Conservation (phyloP, 2,113 vertebrate genomes). For the Orientallactaga bullata region DNA sequence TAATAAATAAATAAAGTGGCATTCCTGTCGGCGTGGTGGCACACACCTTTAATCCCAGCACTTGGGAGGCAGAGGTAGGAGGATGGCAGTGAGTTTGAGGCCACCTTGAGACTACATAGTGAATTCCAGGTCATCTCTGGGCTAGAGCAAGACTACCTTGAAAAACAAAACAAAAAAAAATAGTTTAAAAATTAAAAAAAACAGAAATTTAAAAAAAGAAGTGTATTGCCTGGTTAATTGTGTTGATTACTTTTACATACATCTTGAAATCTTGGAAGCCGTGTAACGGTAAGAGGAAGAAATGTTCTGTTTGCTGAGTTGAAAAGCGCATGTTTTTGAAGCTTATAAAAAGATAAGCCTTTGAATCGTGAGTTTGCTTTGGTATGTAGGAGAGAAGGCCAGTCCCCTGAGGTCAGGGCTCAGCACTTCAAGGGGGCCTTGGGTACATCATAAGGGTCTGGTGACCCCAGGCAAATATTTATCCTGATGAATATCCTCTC, state of each 20-base stretch:
- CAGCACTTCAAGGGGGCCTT: neutral
- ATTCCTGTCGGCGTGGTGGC: no score
- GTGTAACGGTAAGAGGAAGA: neutral
- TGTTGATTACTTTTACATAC: neutral
- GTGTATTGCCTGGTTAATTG: neutral
- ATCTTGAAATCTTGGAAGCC: neutral
- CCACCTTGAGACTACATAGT: no score
- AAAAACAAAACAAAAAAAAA: no score
- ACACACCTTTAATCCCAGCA: no score
- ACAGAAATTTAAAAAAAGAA: no score
- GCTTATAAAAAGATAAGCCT: neutral
- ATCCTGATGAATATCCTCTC: neutral
- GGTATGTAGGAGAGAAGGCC: neutral
- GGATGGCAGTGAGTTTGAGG: no score
- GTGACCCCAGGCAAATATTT: neutral
- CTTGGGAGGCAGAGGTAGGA: no score
- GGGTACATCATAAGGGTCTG: neutral
- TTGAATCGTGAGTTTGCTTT: neutral
- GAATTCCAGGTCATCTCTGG: no score
- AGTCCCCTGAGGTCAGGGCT: neutral
- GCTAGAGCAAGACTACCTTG: no score
- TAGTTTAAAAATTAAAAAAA: no score
- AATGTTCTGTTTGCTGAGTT: neutral
- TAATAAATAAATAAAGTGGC: no score
- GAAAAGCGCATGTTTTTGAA: neutral